Conservation (phyloP, 2,113 vertebrate genomes). For the human (Homo sapiens) region GRCh38 chr17:33988501-33989000, state of each 20-base stretch:
- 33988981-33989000: no score
- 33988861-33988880: background rate
- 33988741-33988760: background rate
- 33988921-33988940: background rate
- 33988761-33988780: background rate
- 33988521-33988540: no score
- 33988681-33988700: background rate
- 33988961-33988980: background rate
- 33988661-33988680: background rate
- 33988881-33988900: background rate
- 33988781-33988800: background rate
- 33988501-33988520: no score
- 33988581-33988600: background rate
- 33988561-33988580: no score
- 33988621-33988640: background rate
- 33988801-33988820: no score
- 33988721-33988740: background rate
- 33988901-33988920: background rate
- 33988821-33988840: background rate
- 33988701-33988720: background rate
- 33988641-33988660: background rate
- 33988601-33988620: no score
- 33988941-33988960: background rate
- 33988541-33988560: no score
- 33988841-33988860: background rate